phyloP scores from a whole-genome alignment of 92 coral and sea anemone species.

The Zoanthus sansibaricus region DNA sequence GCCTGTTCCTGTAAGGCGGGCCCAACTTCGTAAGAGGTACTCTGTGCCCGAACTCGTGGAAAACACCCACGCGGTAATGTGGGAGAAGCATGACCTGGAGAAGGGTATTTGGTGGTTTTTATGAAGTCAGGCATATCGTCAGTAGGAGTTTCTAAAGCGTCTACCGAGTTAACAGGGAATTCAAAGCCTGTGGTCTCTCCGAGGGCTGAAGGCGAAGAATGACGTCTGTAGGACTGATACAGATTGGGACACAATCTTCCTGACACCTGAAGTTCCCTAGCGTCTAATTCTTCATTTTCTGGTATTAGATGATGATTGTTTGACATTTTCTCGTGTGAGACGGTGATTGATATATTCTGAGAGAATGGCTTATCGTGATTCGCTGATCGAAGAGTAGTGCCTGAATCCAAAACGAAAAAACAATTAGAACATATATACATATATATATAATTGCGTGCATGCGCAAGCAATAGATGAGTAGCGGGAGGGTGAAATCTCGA shows the following conservation, averaged over 20 bases:
- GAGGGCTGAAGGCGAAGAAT: conserved; percentile 96
- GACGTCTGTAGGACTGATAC: conserved; percentile 86
- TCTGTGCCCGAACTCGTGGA: conserved; percentile 83
- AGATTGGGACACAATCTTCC: conserved; percentile 80
- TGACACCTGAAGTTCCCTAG: conserved; percentile 64
- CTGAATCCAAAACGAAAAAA: background rate
- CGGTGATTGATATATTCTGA: conserved; percentile 82
- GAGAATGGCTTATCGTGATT: conserved; percentile 39
- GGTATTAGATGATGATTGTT: conserved; percentile 59
- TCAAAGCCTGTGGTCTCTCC: conserved; percentile 93
- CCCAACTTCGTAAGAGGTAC: conserved; percentile 75
- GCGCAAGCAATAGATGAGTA: too few relatives aligned
- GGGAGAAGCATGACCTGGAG: conserved; percentile 85
- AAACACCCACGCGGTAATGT: conserved; percentile 77
- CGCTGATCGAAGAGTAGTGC: conserved; percentile 1
- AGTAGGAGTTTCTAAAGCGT: conserved; percentile 44
- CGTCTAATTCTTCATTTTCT: conserved; percentile 8
- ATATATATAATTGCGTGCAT: too few relatives aligned
- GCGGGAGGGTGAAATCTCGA: too few relatives aligned
- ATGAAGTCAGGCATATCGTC: conserved; percentile 47
- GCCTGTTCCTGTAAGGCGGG: conserved; percentile 22
- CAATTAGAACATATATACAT: too few relatives aligned
- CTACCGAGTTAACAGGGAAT: conserved; percentile 76
- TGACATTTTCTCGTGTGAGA: conserved; percentile 80
- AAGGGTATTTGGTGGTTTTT: conserved; percentile 43